These are phyloP conservation scores for Neodontobutis hainanensis DNA, from an alignment of 2,113 vertebrate species.

Conservation along the genomic window DNA sequence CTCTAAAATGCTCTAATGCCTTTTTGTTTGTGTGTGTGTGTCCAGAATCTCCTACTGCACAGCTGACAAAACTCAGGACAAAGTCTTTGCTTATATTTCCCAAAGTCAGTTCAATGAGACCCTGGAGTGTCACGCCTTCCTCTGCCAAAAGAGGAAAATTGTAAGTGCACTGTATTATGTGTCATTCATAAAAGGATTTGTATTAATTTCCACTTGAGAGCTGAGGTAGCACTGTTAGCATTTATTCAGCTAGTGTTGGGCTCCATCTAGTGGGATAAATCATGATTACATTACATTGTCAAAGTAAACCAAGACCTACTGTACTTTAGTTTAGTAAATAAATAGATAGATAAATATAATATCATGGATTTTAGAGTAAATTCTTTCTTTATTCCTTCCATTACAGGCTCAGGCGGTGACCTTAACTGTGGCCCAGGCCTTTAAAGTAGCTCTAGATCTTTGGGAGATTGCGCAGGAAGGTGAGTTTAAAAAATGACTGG, in stretches of 20 bases:
- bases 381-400: neutral
- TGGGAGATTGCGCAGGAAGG: constrained; percentile 89
- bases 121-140: constrained; percentile 89
- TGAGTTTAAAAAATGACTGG: constrained; percentile 56
- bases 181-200: neutral
- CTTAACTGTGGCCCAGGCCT: constrained; percentile 90
- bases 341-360: neutral
- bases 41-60: constrained; percentile 93
- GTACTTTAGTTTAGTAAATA: neutral
- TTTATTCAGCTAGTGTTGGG: constrained; percentile 30
- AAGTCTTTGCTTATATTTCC: constrained; percentile 90
- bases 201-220: neutral
- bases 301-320: too few species aligned
- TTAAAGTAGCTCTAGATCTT: constrained; percentile 88
- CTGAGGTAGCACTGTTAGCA: neutral
- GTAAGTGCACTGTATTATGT: constrained; percentile 72
- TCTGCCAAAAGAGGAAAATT: constrained; percentile 92
- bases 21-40: neutral
- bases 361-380: neutral
- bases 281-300: neutral
- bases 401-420: constrained; percentile 89
- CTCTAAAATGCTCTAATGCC: neutral
- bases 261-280: constrained; percentile 63
- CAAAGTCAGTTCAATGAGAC: constrained; percentile 88
- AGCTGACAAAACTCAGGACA: constrained; percentile 92